Evolutionary conservation across 1,140 invertebrate genomes (phyloP), one percentile per base, ranked within the genome.

Genomic region (Drosophila busckii): DNA sequence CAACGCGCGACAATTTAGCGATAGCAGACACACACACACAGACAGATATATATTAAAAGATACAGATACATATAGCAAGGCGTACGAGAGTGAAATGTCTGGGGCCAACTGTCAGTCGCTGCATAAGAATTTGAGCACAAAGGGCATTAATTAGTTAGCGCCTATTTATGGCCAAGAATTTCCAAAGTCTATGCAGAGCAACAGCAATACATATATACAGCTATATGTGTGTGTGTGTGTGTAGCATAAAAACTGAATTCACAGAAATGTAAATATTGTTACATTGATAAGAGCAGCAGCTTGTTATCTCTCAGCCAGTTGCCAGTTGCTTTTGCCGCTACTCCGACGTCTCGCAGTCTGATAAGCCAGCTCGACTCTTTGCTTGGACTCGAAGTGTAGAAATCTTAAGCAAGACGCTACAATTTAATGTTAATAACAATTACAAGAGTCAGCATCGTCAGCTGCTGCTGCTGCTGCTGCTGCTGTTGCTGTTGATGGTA

Each of bases 221-320:
- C n/a, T n/a, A n/a, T n/a, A n/a, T n/a, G n/a, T n/a, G n/a, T n/a
- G n/a, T n/a, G n/a, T n/a, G n/a, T n/a, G n/a, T n/a, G n/a, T n/a
- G n/a, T n/a, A n/a, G n/a, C n/a, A n/a, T n/a, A n/a, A n/a, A n/a
- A n/a, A 45, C 56, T 40, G 62, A 66, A 64, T 73, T 70, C 70
- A 73, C 50, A 70, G 76, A 75, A 83, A 83, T 82, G 76, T 83
- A 82, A 85, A 85, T 85, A 85, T 85, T 85, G 54, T 85, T 83
- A 85, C 83, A 85, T 65, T 65, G 83, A 85, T 84, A 84, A 84
- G 62, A 26, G 45, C 25, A 23, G 45, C 60, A 42, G 60, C 44
- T 49, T 28, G 42, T 63, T 63, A 63, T 63, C 59, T 61, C 13
- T 55, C 23, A 6, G 8, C 53, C 49, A 45, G 53, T 37, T 42